Conservation (phyloP, 2,797 vertebrate genomes). For the Otolemur crassicaudatus region DNA sequence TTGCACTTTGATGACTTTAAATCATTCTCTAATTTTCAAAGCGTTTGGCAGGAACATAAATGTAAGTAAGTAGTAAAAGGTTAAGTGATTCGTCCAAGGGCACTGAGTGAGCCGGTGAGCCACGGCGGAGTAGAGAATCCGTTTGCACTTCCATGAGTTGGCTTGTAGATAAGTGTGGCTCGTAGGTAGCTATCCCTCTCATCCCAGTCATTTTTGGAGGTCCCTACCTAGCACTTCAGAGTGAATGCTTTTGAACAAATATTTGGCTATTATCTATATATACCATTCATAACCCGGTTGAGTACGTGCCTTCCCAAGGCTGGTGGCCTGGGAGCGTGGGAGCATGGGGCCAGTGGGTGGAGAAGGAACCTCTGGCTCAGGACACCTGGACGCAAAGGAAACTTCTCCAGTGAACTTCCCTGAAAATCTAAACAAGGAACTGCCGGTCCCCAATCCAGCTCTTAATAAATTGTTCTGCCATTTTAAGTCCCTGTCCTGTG, state of each 20-base stretch:
- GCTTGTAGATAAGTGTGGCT: background rate
- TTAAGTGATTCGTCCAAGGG: conserved; percentile 40
- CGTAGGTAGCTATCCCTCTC: background rate
- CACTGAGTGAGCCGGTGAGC: background rate
- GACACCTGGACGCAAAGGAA: background rate
- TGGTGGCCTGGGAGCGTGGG: background rate
- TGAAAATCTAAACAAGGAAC: background rate
- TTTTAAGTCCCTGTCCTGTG: background rate
- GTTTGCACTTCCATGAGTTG: background rate
- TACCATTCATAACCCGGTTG: background rate
- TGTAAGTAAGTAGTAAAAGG: background rate
- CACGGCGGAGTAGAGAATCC: background rate
- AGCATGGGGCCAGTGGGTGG: background rate
- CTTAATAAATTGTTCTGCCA: background rate
- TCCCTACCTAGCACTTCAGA: background rate
- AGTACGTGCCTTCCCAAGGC: background rate
- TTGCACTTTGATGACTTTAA: background rate
- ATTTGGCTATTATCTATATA: background rate
- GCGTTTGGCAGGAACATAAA: background rate
- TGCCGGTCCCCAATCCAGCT: background rate
- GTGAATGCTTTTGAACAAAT: background rate
- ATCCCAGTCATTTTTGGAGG: background rate
- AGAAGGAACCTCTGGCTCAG: background rate
- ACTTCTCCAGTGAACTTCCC: background rate
- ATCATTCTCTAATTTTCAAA: background rate